A percentile compares a stretch with the other conserved stretches of the same genome.
Conservation (phyloP, 2,797 vertebrate species). For the Enteromius viviparus region DNA sequence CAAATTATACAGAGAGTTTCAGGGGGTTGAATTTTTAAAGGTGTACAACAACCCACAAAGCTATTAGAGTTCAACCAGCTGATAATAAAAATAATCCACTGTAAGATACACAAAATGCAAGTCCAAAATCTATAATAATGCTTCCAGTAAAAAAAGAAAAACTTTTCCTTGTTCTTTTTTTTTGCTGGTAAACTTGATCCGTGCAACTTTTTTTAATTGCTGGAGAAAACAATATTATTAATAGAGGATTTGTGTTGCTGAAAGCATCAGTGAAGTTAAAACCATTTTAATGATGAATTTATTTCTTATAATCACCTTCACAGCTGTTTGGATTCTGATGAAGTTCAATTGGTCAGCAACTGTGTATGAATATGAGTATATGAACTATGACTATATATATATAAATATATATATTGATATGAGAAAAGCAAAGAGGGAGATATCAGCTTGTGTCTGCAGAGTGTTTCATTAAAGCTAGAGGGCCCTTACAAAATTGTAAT, state of each 20-base stretch:
- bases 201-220: not conserved
- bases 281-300: not conserved
- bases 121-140: not conserved
- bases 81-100: not conserved
- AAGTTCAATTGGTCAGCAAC: not conserved
- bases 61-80: not conserved
- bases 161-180: not conserved
- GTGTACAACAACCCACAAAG: not conserved
- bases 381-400: not conserved
- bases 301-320: not conserved
- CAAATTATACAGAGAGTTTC: not conserved
- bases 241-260: not conserved
- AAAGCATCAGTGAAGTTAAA: not conserved
- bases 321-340: not conserved
- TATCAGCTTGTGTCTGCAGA: constrained; percentile 57
- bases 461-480: constrained; percentile 69
- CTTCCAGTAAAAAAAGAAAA: not conserved
- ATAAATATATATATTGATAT: not conserved
- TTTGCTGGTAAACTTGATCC: not conserved
- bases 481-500: constrained; percentile 77
- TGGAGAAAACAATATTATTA: not conserved
- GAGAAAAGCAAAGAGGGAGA: constrained; percentile 46
- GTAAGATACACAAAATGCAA: not conserved
- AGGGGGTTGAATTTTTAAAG: not conserved
- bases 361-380: not conserved